Percentiles rank a stretch among this genome's conserved stretches.
Evolutionary conservation across 2,888 invertebrate genomes (phyloP).

Genomic region (Antheraea yamamai): DNA sequence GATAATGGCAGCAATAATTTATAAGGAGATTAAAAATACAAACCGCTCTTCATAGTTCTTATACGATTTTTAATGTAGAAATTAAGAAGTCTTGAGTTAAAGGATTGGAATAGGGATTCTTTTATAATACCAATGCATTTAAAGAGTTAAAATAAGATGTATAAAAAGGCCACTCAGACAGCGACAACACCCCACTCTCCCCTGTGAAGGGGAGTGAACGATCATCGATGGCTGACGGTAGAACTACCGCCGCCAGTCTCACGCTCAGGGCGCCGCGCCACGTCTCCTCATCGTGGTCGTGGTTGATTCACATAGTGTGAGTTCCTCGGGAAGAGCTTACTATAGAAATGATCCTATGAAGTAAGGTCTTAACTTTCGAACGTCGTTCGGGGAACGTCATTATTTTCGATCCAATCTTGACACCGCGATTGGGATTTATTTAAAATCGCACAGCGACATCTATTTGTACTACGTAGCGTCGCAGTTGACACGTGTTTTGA

Average conservation of each 20-base stretch:
- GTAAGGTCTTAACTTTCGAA: slow-evolving; percentile 34
- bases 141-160: neutral
- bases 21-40: too few species aligned
- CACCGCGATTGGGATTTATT: slow-evolving; percentile 25
- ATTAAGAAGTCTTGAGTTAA: too few species aligned
- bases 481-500: neutral
- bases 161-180: slow-evolving; percentile 33
- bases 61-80: too few species aligned
- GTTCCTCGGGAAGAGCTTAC: slow-evolving; percentile 38
- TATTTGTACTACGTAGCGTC: slow-evolving; percentile 3
- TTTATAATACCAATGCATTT: too few species aligned
- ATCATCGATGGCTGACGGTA: slow-evolving; percentile 41
- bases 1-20: too few species aligned
- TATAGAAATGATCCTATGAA: slow-evolving; percentile 45
- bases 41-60: too few species aligned
- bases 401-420: slow-evolving; percentile 20
- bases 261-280: slow-evolving; percentile 44
- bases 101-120: too few species aligned
- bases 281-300: slow-evolving; percentile 40
- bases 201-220: slow-evolving; percentile 35
- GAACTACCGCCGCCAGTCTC: slow-evolving; percentile 34
- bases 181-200: slow-evolving; percentile 37
- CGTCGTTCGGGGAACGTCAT: neutral
- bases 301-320: slow-evolving; percentile 34
- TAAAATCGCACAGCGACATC: slow-evolving; percentile 22